These are phyloP conservation scores for Lysandra bellargus DNA, from an alignment of 2,888 invertebrate genomes.

Conservation along the genomic window DNA sequence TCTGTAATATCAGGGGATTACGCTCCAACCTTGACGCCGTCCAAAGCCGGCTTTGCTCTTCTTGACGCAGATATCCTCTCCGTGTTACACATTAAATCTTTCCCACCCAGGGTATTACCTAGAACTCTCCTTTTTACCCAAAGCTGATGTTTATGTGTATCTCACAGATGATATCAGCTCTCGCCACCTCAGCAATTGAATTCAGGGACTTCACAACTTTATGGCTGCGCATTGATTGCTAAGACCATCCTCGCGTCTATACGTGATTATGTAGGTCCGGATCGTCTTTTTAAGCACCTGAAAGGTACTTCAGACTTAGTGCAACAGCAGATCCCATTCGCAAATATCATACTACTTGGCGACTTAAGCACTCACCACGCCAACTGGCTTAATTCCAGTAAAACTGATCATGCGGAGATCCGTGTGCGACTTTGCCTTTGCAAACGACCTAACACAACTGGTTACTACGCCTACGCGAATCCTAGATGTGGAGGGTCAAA, in stretches of 20 bases:
- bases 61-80: slow-evolving; percentile 6
- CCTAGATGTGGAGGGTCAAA: slow-evolving; percentile 24
- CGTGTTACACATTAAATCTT: not conserved
- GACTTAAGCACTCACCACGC: slow-evolving; percentile 20
- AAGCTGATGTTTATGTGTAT: not conserved
- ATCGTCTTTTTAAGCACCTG: slow-evolving; percentile 5
- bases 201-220: not conserved
- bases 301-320: slow-evolving; percentile 1
- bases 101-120: not conserved
- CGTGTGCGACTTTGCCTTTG: slow-evolving; percentile 13
- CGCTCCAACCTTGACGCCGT: not conserved
- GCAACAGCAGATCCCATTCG: slow-evolving; percentile 20
- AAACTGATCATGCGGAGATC: slow-evolving; percentile 27
- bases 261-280: not conserved
- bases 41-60: slow-evolving; percentile 6
- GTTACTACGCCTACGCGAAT: slow-evolving; percentile 2
- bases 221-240: not conserved
- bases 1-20: not conserved
- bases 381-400: slow-evolving; percentile 9
- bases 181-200: not conserved
- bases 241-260: slow-evolving; percentile 16
- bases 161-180: not conserved
- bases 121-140: not conserved
- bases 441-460: slow-evolving; percentile 20
- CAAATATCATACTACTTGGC: slow-evolving; percentile 19